Evolutionary conservation across 2,113 vertebrate species (phyloP), one percentile per base, ranked within the genome.

Genomic region (Nesogale talazaci): DNA sequence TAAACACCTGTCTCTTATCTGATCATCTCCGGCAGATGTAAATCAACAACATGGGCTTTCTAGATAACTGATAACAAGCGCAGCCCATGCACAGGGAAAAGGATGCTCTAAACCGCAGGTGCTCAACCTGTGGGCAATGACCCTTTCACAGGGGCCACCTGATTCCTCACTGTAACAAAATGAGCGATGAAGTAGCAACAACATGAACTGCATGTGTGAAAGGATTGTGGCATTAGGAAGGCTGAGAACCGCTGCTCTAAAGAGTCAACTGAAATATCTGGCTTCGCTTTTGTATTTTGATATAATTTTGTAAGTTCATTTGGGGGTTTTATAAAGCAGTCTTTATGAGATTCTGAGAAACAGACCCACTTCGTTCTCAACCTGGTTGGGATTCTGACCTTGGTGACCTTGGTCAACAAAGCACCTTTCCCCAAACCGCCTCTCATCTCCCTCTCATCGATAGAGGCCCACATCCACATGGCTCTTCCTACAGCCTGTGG

Each of bases 361-460:
- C 17, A 65, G 57, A 92, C 46, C 72, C 76, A 92, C 56, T 84
- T 15, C 74, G 56, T 89, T 95, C 56, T 78, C 38, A 84, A 52
- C 46, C 20, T 81, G 83, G 69, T 17, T 61, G 59, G 65, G 17
- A 40, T 83, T 83, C 80, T 86, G 23, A 95, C 77, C 16, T 52
- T n/a, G 12, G 46, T 46, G 42, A 52, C 46, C 46, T 52, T 12
- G 10, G 46, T 11, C 46, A 6, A 52, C 46, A 52, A 52, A 52
- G 46, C 10, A 9, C 77, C n/a, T 40, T 57, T 29, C 42, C 36
- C n/a, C 22, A 15, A 77, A 19, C 63, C 40, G 63, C 86, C 46
- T 52, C 46, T 52, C 46, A 12, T 52, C 46, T 52, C 46, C 46
- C 9, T 27, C 14, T 31, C 31, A 42, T 79, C 56, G 70, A n/a